Evolutionary conservation across 2,113 vertebrate species (phyloP), one percentile per base, ranked within the genome.

Genomic region (Aphelocoma coerulescens): DNA sequence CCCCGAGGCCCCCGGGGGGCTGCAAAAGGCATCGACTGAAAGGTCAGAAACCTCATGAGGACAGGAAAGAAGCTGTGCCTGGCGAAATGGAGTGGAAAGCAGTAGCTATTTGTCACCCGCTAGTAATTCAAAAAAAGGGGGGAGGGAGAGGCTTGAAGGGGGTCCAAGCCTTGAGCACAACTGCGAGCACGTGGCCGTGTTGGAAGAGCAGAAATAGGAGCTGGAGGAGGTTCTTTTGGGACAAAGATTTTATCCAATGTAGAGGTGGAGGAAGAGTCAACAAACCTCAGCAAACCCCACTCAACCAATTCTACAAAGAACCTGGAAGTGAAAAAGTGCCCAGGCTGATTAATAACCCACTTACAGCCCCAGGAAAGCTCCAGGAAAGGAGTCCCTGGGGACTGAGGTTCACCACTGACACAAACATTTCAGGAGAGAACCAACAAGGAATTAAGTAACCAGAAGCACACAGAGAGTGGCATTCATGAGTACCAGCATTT

Each of bases 81-180:
- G 89, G 98, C 93, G 96, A 98, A 98, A 98, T 98, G 97, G 98
- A 98, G 98, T 98, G 98, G 98, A 98, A 98, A 98, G 97, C 98
- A 97, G 97, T 72, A 97, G 97, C 98, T 97, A 98, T 98, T 98
- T 98, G 98, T 98, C 98, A 99, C 96, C 96, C 89, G 57, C 96
- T 93, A 97, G 97, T 98, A 97, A 98, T 97, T 98, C 97, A 97
- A 96, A 85, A 78, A 30, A 17, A 13, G 37, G 22, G 63, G 39
- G 58, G 63, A 39, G 49, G 58, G 51, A 94, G 71, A 71, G 90
- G 79, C 89, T 46, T 14, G 71, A 73, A 82, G 87, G 92, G 96
- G 96, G 90, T 92, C 93, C 96, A 91, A 95, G 92, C 75, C n/a
- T 93, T 96, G 96, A 93, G 87, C 85, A 92, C 79, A 79, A 88